Evolutionary conservation across 2,888 invertebrate genomes (phyloP), one percentile per base, ranked within the genome.

Genomic region (Trissoscelio sp.): DNA sequence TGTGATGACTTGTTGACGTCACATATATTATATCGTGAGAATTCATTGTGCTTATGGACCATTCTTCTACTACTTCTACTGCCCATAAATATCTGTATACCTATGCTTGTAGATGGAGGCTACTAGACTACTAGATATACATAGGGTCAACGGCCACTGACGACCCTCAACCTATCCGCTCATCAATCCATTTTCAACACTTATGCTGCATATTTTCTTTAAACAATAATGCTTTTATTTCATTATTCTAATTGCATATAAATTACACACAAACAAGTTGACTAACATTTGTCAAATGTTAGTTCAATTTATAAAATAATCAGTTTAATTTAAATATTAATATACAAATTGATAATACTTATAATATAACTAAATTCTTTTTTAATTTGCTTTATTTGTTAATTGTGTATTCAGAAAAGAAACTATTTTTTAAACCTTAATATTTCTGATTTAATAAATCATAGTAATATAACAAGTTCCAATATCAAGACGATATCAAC

Each of bases 111-210:
- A 79, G 48, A 82, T 70, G 57, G 69, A 82, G 82, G 78, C 78
- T 74, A 78, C 78, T 82, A 60, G 81, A 72, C 82, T 82, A 82
- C 74, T 78, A 74, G 82, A 82, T 74, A 80, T 70, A 74, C 80
- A 16, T 84, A 87, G 89, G 90, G 90, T 90, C 90, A 90, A 90
- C 88, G 90, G 86, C 90, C 90, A 90, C 86, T 84, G 86, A 77
- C 90, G 90, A 90, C 90, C 90, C 90, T 89, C 89, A 88, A 90
- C 88, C 89, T 89, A 89, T 89, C 87, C 87, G 86, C 86, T 85
- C 83, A 69, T 80, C 80, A 78, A 82, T 82, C 78, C 78, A 74
- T 78, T 73, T 80, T 79, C 44, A 64, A 70, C 79, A 64, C 60
- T 79, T 62, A 70, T 74, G 55, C 28, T 31, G 44, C 24, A 58